Base-by-base conservation (phyloP, 2,113 vertebrate species). In the Hydrolagus affinis region DNA sequence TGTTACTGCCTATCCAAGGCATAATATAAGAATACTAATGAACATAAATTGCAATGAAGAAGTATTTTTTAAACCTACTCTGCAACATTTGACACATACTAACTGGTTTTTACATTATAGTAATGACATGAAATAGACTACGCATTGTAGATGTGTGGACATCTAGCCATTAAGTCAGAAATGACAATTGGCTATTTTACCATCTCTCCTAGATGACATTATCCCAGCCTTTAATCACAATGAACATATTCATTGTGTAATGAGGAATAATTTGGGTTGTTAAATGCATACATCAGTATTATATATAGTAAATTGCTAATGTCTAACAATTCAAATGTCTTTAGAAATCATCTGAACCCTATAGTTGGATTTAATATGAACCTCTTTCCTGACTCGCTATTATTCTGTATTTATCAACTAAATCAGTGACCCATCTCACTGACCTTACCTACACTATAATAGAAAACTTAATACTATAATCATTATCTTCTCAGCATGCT, bases 401-500 rank as follows among this genome's bases (percentile, higher is more conserved):
- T 68, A 68, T 83, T 83, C 78, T 32, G 21, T 66, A 80, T 64
- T 28, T 66, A n/a, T 80, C 60, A 80, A 62, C 0, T 28, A 60
- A 66, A 60, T 19, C 30, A 23, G 75, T 59, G 57, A 78, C 56
- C 59, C n/a, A 64, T 30, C 62, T 32, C 78, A 30, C 78, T 83
- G 78, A 21, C 25, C 25, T 83, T 83, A 83, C 78, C 59, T 32
- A 44, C 66, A 28, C 28, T 28, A 15, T 8, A 25, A 68, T 68
- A 30, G 78, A 83, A 66, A 66, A 68, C 62, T 83, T 83, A 66
- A 66, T 83, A 28, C 62, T 19, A 28, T 62, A 83, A 83, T 83
- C 78, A 83, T 68, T 25, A 83, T 83, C 78, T 83, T 17, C 60
- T 83, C 78, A 83, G 25, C 62, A 83, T 32, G 62, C 28, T 28